Conservation (phyloP, 2,888 invertebrate species). For the Drosophila melanosoma region DNA sequence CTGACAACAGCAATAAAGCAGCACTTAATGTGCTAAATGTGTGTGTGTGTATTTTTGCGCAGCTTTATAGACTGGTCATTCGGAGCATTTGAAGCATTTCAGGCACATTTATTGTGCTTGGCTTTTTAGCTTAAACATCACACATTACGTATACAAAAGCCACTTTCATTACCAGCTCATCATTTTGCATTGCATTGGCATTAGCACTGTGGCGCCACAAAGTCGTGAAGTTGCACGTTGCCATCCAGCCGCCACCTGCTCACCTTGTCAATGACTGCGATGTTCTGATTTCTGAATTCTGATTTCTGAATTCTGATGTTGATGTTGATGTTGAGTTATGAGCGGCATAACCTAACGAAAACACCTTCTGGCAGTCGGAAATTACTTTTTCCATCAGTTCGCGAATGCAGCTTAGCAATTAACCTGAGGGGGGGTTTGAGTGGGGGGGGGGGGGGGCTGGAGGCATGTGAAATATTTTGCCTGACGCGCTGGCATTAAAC, state of each 20-base stretch:
- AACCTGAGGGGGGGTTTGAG: constrained; percentile 35
- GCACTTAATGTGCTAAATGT: constrained; percentile 66
- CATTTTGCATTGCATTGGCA: constrained; percentile 34
- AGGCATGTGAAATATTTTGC: background rate
- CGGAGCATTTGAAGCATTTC: constrained; percentile 42
- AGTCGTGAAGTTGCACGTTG: constrained; percentile 29
- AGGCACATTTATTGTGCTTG: constrained; percentile 39
- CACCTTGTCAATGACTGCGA: constrained; percentile 40
- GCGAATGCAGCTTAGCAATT: constrained; percentile 60
- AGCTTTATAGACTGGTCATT: constrained; percentile 49
- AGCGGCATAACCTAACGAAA: constrained; percentile 26
- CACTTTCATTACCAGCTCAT: constrained; percentile 28
- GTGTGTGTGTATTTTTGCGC: constrained; percentile 7
- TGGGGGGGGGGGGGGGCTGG: background rate
- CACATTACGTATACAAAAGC: constrained; percentile 68
- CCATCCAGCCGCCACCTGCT: background rate
- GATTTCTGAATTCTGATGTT: constrained; percentile 28
- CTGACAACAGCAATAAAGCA: constrained; percentile 59
- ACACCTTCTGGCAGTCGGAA: constrained; percentile 61
- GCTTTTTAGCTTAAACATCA: constrained; percentile 35
- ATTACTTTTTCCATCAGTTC: constrained; percentile 69
- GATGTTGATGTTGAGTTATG: constrained; percentile 64
- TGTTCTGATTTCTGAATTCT: constrained; percentile 20
- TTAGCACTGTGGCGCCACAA: constrained; percentile 9
- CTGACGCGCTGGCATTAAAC: constrained; percentile 39